Percentiles rank a stretch among this genome's conserved stretches.
phyloP scores from a whole-genome alignment of 1,140 invertebrate genomes.

The Trigoniulus corallinus region DNA sequence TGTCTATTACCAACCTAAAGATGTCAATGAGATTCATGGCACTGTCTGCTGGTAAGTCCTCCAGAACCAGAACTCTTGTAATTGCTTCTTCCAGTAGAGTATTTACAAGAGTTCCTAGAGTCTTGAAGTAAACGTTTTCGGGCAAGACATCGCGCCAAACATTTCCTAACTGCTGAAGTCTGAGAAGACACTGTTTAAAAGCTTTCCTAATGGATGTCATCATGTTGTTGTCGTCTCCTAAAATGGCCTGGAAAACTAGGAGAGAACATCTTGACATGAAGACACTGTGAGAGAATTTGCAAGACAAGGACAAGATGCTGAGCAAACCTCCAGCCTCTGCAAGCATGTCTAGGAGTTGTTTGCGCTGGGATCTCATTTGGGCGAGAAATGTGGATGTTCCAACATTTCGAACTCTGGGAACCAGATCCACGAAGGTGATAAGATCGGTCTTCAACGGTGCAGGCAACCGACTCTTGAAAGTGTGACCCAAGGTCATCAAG shows the following conservation, averaged over 20 bases:
- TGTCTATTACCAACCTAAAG: no score
- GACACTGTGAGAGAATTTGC: constrained; percentile 2
- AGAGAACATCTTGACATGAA: constrained; percentile 6
- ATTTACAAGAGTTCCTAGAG: constrained; percentile 42
- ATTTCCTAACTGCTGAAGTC: constrained; percentile 64
- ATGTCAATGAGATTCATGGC: constrained; percentile 38
- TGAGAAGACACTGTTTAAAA: constrained; percentile 61
- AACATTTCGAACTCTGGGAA: constrained; percentile 42
- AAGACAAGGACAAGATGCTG: background rate
- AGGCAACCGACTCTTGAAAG: constrained; percentile 31
- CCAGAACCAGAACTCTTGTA: constrained; percentile 34
- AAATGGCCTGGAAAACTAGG: background rate
- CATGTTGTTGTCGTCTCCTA: constrained; percentile 14
- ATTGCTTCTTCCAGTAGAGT: constrained; percentile 42
- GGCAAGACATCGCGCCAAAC: constrained; percentile 68
- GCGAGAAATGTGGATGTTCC: constrained; percentile 47
- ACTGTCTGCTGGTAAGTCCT: constrained; percentile 46
- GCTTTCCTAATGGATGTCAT: constrained; percentile 36
- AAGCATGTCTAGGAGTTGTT: constrained; percentile 51
- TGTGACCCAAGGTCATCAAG: constrained; percentile 42
- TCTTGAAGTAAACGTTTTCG: constrained; percentile 42
- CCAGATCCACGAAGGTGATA: constrained; percentile 40
- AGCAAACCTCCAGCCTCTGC: background rate
- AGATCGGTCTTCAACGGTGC: constrained; percentile 14
- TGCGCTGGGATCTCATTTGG: constrained; percentile 52